phyloP scores from a whole-genome alignment of 2,113 vertebrate species.

The Trogon surrucura region DNA sequence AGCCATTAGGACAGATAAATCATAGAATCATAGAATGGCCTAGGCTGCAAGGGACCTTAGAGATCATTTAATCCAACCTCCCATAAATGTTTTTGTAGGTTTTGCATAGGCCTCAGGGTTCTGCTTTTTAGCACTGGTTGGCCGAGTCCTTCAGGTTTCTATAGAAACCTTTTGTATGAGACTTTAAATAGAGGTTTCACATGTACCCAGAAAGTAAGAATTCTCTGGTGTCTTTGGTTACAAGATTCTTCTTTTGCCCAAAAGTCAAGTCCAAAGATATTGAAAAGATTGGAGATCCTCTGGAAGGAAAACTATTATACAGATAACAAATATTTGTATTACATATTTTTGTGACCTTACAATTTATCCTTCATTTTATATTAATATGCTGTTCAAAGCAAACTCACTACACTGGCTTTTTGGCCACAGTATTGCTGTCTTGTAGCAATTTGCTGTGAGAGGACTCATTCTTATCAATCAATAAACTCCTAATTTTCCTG shows the following conservation, averaged over 20 bases:
- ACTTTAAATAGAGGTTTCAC: constrained; percentile 42
- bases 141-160: constrained; percentile 39
- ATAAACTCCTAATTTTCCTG: neutral
- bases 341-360: neutral
- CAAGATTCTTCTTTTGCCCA: neutral
- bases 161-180: constrained; percentile 52
- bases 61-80: too few species aligned
- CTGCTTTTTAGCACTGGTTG: neutral
- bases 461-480: neutral
- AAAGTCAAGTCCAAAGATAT: neutral
- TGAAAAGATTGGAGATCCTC: neutral
- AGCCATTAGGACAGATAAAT: neutral
- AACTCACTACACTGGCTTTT: neutral
- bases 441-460: neutral
- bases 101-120: constrained; percentile 14
- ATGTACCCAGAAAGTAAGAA: neutral
- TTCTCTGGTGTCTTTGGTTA: constrained; percentile 11
- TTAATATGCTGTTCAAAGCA: neutral
- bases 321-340: neutral
- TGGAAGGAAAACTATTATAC: neutral
- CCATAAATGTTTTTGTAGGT: neutral
- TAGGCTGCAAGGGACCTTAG: too few species aligned
- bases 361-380: neutral
- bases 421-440: neutral
- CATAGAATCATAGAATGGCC: too few species aligned